phyloP scores from a whole-genome alignment of 2,113 vertebrate genomes.

The Zapus hudsonius region DNA sequence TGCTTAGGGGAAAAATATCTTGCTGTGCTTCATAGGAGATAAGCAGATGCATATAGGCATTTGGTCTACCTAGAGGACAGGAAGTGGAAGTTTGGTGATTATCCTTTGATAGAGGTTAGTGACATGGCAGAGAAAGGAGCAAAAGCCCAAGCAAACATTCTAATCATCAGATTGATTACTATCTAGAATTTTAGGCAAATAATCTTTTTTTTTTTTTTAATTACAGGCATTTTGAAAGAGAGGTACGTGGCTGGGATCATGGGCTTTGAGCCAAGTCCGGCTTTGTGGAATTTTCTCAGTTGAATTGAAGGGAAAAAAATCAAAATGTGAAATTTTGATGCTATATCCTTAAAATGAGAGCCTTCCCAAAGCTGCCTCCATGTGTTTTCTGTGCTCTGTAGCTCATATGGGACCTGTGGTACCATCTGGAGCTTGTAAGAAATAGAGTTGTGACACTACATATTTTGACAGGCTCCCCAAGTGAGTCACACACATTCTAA shows the following conservation, averaged over 20 bases:
- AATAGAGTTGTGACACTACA: neutral
- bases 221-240: conserved; percentile 65
- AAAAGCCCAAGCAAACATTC: neutral
- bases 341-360: neutral
- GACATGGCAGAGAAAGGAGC: neutral
- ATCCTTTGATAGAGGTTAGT: neutral
- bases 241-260: conserved; percentile 50
- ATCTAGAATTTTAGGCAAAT: conserved; percentile 55
- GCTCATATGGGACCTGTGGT: neutral
- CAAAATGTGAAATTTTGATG: neutral
- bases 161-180: neutral
- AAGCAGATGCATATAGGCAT: neutral
- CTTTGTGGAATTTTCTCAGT: conserved; percentile 67
- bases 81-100: neutral
- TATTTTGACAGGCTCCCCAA: neutral
- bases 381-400: neutral
- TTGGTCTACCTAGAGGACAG: neutral
- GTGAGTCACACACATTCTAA: neutral
- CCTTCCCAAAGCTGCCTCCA: neutral
- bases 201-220: neutral
- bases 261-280: conserved; percentile 62
- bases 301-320: neutral
- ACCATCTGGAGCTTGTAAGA: neutral
- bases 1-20: neutral
- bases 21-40: neutral